phyloP scores from a whole-genome alignment of 2,113 vertebrate genomes.

The Muntiacus reevesi region DNA sequence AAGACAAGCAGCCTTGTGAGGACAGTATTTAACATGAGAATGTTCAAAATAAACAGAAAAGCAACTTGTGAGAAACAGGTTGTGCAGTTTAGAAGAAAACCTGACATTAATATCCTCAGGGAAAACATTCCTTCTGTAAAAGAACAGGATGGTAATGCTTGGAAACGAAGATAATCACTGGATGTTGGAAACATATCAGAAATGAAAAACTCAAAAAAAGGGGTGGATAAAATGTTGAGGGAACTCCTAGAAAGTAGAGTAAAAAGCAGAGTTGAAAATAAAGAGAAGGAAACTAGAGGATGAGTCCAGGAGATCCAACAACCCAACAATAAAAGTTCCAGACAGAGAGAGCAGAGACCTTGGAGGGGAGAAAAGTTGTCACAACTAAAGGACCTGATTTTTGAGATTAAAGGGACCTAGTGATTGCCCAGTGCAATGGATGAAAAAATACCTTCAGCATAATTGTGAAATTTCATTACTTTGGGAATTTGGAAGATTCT shows the following conservation, averaged over 20 bases:
- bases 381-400: background rate
- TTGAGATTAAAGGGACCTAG: background rate
- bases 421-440: background rate
- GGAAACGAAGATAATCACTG: background rate
- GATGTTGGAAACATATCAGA: background rate
- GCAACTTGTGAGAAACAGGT: background rate
- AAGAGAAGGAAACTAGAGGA: background rate
- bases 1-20: background rate
- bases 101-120: background rate
- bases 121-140: background rate
- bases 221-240: background rate
- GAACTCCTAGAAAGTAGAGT: background rate
- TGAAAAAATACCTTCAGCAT: background rate
- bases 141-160: background rate
- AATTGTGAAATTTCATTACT: background rate
- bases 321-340: background rate
- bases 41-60: conserved; percentile 27
- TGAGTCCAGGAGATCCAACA: background rate
- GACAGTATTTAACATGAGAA: background rate
- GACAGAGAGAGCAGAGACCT: background rate
- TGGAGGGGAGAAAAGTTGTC: background rate
- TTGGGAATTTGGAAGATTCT: background rate
- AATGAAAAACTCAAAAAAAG: background rate
- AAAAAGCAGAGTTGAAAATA: background rate
- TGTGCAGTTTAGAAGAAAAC: background rate